A percentile compares a stretch with the other conserved stretches of the same genome.
phyloP scores from a whole-genome alignment of 2,888 invertebrate species.

The Sinhomidia bicolor region DNA sequence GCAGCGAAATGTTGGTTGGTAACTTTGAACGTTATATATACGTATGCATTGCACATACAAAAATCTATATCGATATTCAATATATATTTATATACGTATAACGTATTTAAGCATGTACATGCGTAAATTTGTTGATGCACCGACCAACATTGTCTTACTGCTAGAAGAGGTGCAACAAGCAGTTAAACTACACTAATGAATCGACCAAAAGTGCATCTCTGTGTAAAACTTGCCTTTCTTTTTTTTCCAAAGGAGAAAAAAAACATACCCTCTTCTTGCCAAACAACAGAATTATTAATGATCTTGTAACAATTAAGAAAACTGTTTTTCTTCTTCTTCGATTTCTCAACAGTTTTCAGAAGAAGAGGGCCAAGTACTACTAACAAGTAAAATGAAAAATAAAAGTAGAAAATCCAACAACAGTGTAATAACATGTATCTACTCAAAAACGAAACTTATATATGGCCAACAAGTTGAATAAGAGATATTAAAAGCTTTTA shows the following conservation, averaged over 20 bases:
- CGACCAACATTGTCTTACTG: neutral
- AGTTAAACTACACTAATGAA: slow-evolving; percentile 28
- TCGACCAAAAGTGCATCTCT: slow-evolving; percentile 48
- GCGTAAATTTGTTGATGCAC: neutral
- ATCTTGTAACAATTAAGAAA: slow-evolving; percentile 65
- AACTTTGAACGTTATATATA: too few relatives aligned
- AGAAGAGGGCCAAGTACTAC: too few relatives aligned
- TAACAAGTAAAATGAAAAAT: too few relatives aligned
- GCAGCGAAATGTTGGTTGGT: too few relatives aligned
- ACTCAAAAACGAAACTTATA: neutral
- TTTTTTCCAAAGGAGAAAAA: slow-evolving; percentile 24
- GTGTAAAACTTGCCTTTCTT: slow-evolving; percentile 35
- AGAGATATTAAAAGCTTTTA: neutral
- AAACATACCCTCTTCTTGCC: slow-evolving; percentile 12
- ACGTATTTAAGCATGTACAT: neutral
- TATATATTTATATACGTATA: neutral
- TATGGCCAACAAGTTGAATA: neutral
- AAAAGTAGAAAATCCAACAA: neutral
- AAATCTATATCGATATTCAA: too few relatives aligned
- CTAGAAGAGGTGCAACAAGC: slow-evolving; percentile 18
- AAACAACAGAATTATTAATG: slow-evolving; percentile 59
- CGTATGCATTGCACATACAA: too few relatives aligned
- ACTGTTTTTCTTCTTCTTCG: slow-evolving; percentile 43
- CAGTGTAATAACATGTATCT: neutral
- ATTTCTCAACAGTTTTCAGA: slow-evolving; percentile 42